Base-by-base conservation (phyloP, 2,113 vertebrate species). In the Gymnobelideus leadbeateri region DNA sequence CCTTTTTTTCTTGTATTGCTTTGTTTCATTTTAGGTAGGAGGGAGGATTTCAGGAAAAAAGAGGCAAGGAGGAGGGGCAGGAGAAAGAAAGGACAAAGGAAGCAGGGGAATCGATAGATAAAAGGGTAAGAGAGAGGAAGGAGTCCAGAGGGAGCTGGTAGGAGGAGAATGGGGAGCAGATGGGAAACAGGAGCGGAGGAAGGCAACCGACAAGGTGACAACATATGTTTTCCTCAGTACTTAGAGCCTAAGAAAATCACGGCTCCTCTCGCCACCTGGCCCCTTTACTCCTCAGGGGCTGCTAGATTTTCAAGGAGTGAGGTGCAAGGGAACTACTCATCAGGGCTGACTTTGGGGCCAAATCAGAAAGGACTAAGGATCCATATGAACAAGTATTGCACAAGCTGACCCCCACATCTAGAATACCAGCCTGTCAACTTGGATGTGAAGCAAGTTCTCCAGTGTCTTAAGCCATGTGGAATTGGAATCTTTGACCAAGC, bases 121-220 rank as follows among this genome's bases (percentile, higher is more conserved):
- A 84, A 84, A 43, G 68, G n/a, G 43, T 84, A 84, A 84, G 68
- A 84, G n/a, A n/a, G 19, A 10, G 68, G 68, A 84, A 43, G 68
- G 68, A 7, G 37, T 84, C n/a, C 68, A 84, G 43, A 43, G 68
- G 68, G 68, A 84, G 16, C n/a, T 23, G n/a, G 68, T 84, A 84
- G 68, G 68, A 84, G 68, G 68, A 84, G n/a, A 84, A 84, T 84
- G 7, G 57, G n/a, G 68, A 84, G 19, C 68, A 84, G 68, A 84
- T 84, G 68, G 68, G 68, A 84, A 84, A n/a, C 68, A 84, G 68
- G n/a, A 84, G n/a, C n/a, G n/a, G 68, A 84, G 68, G 68, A 84
- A 43, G 37, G n/a, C n/a, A 84, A 43, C 68, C 8, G 68, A 43
- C 68, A 84, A 84, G 68, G 68, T 84, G 68, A 84, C 68, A 84